Conservation (phyloP, 2,797 vertebrate genomes). For the Aratinga solstitialis region DNA sequence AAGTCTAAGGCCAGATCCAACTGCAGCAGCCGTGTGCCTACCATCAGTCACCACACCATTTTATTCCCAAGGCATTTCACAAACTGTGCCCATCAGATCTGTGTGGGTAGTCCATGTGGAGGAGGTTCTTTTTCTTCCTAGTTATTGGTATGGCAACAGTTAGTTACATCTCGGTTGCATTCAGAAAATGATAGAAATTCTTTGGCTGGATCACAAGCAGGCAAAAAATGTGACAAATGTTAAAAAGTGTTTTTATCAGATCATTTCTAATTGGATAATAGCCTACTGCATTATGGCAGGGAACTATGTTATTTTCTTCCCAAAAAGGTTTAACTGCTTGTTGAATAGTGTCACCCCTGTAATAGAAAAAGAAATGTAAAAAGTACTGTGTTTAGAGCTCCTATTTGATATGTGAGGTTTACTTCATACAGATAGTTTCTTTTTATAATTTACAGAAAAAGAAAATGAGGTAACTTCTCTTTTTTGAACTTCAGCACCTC, state of each 20-base stretch:
- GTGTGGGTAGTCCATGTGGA: constrained; percentile 54
- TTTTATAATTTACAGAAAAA: background rate
- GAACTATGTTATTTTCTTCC: background rate
- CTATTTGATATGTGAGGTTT: background rate
- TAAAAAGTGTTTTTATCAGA: constrained; percentile 18
- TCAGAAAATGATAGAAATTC: constrained; percentile 47
- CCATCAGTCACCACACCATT: background rate
- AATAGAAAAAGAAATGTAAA: background rate
- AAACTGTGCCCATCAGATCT: constrained; percentile 41
- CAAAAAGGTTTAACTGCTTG: background rate
- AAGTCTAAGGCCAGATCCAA: background rate
- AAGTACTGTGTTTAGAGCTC: background rate
- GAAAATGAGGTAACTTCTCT: background rate
- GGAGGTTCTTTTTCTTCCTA: constrained; percentile 61
- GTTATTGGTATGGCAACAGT: constrained; percentile 59
- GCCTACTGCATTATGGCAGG: constrained; percentile 40
- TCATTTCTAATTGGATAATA: constrained; percentile 32
- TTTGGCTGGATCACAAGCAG: constrained; percentile 56
- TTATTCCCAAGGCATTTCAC: constrained; percentile 34
- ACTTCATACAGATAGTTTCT: background rate
- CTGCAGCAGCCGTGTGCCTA: background rate
- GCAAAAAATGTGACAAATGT: constrained; percentile 52
- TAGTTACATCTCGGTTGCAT: constrained; percentile 42
- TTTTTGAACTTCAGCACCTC: background rate
- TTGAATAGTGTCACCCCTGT: background rate